Conservation (phyloP, 2,888 invertebrate species). For the Stegophylla sp. region DNA sequence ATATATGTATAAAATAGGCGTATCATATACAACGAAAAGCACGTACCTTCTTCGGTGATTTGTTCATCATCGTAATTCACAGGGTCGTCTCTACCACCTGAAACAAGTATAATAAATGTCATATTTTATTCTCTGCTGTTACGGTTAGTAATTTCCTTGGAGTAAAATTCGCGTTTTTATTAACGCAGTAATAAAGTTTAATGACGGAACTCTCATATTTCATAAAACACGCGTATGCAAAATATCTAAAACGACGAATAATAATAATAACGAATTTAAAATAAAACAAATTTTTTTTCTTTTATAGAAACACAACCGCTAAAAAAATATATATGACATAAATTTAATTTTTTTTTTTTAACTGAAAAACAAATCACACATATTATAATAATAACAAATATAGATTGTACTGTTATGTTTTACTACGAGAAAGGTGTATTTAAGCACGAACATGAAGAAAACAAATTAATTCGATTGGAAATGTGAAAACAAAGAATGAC, state of each 20-base stretch:
- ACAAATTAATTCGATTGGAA: too few relatives aligned
- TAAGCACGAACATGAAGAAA: background rate
- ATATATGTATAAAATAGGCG: constrained; percentile 18
- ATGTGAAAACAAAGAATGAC: too few relatives aligned
- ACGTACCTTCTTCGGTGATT: constrained; percentile 67
- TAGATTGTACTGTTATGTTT: background rate
- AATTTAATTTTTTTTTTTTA: constrained; percentile 2
- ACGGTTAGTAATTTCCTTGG: constrained; percentile 28
- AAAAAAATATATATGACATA: background rate
- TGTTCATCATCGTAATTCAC: constrained; percentile 64
- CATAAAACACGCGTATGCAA: background rate
- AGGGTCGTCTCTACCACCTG: constrained; percentile 64
- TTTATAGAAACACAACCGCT: background rate
- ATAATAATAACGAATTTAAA: background rate
- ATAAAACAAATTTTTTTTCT: background rate
- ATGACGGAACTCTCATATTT: background rate
- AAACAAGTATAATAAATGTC: constrained; percentile 60
- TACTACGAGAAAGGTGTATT: background rate
- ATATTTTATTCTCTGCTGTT: constrained; percentile 22
- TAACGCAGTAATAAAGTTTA: background rate
- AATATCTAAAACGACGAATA: background rate
- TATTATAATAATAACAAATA: background rate
- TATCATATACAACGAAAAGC: constrained; percentile 49
- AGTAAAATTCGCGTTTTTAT: constrained; percentile 35
- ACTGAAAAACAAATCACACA: constrained; percentile 14